Percentiles rank a stretch among this genome's conserved stretches.
Evolutionary conservation across 1,140 invertebrate genomes (phyloP).

Genomic region (Orchestia grillus): DNA sequence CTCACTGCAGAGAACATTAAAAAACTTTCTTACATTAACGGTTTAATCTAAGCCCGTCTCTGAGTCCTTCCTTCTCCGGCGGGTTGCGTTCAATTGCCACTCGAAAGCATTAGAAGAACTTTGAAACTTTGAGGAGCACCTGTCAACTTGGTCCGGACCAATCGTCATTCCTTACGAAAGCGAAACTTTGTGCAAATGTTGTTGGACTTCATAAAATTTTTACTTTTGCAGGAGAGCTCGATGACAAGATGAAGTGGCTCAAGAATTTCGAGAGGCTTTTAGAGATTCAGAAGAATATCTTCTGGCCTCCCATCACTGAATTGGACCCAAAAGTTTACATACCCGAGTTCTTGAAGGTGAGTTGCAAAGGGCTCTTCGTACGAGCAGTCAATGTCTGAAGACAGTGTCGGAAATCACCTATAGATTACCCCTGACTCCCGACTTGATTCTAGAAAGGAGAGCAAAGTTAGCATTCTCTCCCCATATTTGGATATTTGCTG

Average conservation of each 20-base stretch:
- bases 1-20: not conserved
- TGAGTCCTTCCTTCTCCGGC: not conserved
- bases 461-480: no score
- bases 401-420: no score
- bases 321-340: constrained; percentile 78
- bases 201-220: constrained; percentile 31
- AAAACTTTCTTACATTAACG: not conserved
- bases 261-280: constrained; percentile 81
- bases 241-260: constrained; percentile 82
- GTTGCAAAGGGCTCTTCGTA: no score
- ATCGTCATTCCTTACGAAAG: not conserved
- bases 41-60: not conserved
- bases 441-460: no score
- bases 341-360: constrained; percentile 74
- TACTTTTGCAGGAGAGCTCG: constrained; percentile 76
- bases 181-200: not conserved
- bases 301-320: constrained; percentile 79
- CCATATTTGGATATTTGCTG: no score
- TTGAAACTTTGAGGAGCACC: not conserved
- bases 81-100: not conserved
- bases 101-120: not conserved
- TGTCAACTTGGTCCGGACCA: not conserved
- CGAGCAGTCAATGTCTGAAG: no score
- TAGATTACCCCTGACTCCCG: no score
- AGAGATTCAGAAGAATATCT: constrained; percentile 79